These are phyloP conservation scores for Periplaneta americana DNA, from an alignment of 1,140 invertebrate species.

Conservation along the genomic window DNA sequence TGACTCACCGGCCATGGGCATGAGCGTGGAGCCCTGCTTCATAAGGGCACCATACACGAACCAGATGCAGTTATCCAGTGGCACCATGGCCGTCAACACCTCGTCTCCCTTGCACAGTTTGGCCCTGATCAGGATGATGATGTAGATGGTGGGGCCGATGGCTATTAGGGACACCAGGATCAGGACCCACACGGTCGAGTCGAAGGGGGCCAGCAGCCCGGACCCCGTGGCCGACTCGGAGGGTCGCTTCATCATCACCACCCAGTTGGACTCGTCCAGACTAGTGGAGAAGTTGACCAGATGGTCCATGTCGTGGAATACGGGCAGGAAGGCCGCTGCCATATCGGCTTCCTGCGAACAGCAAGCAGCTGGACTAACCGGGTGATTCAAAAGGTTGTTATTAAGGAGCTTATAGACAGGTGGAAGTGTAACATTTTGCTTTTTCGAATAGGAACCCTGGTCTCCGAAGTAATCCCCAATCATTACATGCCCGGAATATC, in stretches of 20 bases:
- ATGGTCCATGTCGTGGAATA: slow-evolving; percentile 49
- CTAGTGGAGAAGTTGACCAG: slow-evolving; percentile 56
- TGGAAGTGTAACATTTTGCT: too few species aligned
- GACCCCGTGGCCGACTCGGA: slow-evolving; percentile 74
- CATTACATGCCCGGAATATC: too few species aligned
- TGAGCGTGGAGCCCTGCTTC: slow-evolving; percentile 77
- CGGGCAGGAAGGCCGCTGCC: slow-evolving; percentile 68
- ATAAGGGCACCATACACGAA: slow-evolving; percentile 84
- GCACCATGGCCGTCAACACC: slow-evolving; percentile 46
- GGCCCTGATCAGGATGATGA: slow-evolving; percentile 54
- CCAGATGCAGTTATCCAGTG: slow-evolving; percentile 67
- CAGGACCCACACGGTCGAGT: slow-evolving; percentile 67
- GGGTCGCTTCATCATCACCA: slow-evolving; percentile 72
- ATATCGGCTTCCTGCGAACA: slow-evolving; percentile 68
- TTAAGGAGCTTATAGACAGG: too few species aligned
- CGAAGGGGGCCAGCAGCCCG: slow-evolving; percentile 74
- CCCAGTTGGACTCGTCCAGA: slow-evolving; percentile 67
- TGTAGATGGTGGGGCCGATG: slow-evolving; percentile 73
- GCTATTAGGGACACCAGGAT: slow-evolving; percentile 63
- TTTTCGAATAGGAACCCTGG: too few species aligned
- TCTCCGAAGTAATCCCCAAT: too few species aligned
- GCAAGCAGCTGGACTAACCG: too few species aligned
- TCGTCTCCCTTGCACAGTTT: slow-evolving; percentile 44
- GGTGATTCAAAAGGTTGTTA: too few species aligned
- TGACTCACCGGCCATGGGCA: slow-evolving; percentile 61